Conservation (phyloP, 2,113 vertebrate species). For the Pelmatolapia mariae region DNA sequence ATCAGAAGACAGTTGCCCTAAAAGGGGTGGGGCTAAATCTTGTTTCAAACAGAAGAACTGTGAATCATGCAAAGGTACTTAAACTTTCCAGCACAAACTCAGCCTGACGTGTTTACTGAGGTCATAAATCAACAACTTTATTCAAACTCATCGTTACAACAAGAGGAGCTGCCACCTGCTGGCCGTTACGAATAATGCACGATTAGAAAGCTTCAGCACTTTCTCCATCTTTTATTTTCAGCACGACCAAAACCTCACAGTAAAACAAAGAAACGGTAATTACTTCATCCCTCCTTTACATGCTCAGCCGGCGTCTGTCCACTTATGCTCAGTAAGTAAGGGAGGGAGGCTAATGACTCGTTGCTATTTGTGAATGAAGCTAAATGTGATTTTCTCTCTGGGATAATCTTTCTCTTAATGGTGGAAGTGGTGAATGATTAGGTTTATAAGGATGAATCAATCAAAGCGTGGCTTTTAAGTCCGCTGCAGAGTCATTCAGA, state of each 20-base stretch:
- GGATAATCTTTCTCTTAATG: not conserved
- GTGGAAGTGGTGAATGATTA: not conserved
- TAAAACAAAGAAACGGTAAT: not conserved
- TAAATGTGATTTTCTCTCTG: not conserved
- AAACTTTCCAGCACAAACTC: not conserved
- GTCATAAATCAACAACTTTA: not conserved
- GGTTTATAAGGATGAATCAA: not conserved
- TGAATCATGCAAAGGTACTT: accelerated
- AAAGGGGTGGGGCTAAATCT: not conserved
- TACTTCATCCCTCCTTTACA: not conserved
- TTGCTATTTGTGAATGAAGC: not conserved
- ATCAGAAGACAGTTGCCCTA: not conserved
- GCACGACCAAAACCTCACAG: not conserved
- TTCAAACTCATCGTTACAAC: not conserved
- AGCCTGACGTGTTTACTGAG: not conserved
- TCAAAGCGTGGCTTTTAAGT: not conserved
- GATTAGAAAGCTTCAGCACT: not conserved
- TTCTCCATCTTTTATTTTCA: not conserved
- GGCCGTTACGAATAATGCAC: not conserved
- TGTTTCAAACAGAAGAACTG: not conserved
- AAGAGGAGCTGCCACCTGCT: not conserved
- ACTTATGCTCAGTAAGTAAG: not conserved
- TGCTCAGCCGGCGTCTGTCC: not conserved
- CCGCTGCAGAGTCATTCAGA: not conserved
- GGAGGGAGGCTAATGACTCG: not conserved